phyloP scores from a whole-genome alignment of 2,113 vertebrate species.

The Pseudorhombus dupliciocellatus region DNA sequence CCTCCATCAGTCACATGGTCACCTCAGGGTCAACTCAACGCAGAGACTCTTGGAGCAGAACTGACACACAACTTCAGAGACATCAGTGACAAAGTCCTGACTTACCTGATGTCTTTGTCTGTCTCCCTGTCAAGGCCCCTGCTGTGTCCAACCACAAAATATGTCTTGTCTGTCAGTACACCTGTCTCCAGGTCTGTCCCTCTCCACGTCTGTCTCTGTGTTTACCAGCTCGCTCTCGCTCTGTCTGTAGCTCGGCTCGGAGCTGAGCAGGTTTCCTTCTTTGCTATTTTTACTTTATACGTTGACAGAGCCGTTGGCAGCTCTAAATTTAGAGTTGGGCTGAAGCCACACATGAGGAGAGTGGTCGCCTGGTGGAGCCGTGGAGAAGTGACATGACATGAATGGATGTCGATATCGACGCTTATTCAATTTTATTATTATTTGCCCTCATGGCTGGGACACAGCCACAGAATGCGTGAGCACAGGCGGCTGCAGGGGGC shows the following conservation, averaged over 20 bases:
- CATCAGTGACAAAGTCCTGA: neutral
- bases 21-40: too few species aligned
- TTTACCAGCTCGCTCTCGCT: slow-evolving; percentile 7
- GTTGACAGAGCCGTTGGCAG: slow-evolving; percentile 38
- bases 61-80: neutral
- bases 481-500: too few species aligned
- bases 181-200: slow-evolving; percentile 8
- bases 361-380: slow-evolving; percentile 4
- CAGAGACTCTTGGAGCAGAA: too few species aligned
- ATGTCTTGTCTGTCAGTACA: neutral
- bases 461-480: too few species aligned
- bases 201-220: slow-evolving; percentile 8
- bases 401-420: slow-evolving; percentile 40
- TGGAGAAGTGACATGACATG: slow-evolving; percentile 8
- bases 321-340: slow-evolving; percentile 64
- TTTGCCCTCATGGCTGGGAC: too few species aligned
- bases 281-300: slow-evolving; percentile 64
- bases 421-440: too few species aligned
- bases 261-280: slow-evolving; percentile 35
- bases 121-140: slow-evolving; percentile 9
- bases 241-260: slow-evolving; percentile 17
- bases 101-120: slow-evolving; percentile 48
- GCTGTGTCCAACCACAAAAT: neutral
- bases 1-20: too few species aligned
- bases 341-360: slow-evolving; percentile 27